Conservation (phyloP, 2,888 invertebrate species). For the Bombylius major region DNA sequence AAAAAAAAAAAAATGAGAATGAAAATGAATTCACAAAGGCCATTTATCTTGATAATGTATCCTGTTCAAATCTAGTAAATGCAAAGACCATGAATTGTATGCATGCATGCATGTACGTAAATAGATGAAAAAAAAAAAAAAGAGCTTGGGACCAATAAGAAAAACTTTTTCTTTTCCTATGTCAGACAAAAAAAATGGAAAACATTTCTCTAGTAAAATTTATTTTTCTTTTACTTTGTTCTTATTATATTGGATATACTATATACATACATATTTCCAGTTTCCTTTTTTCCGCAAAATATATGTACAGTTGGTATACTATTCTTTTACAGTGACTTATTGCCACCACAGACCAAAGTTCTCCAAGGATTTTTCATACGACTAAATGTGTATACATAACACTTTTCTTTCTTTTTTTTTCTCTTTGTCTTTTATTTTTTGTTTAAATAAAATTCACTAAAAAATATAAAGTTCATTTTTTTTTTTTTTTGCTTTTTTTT, state of each 20-base stretch:
- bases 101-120: not conserved
- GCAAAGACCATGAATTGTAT: not conserved
- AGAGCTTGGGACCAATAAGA: not conserved
- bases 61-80: not conserved
- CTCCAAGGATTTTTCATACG: not conserved
- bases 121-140: not conserved
- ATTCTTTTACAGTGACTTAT: not conserved
- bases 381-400: no score
- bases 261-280: not conserved
- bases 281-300: not conserved
- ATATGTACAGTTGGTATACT: not conserved
- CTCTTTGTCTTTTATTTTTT: no score
- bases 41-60: constrained; percentile 6
- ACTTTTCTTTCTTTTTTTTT: no score
- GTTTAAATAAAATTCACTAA: no score
- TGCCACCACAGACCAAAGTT: not conserved
- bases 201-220: no score
- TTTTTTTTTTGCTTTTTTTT: no score
- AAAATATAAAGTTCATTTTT: no score
- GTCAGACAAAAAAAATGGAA: no score
- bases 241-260: no score
- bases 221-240: not conserved
- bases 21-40: not conserved
- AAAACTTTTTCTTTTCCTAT: not conserved
- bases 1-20: not conserved